Percentiles rank a stretch among this genome's conserved stretches.
Conservation (phyloP, 2,888 invertebrate species). For the Fragum whitleyi region DNA sequence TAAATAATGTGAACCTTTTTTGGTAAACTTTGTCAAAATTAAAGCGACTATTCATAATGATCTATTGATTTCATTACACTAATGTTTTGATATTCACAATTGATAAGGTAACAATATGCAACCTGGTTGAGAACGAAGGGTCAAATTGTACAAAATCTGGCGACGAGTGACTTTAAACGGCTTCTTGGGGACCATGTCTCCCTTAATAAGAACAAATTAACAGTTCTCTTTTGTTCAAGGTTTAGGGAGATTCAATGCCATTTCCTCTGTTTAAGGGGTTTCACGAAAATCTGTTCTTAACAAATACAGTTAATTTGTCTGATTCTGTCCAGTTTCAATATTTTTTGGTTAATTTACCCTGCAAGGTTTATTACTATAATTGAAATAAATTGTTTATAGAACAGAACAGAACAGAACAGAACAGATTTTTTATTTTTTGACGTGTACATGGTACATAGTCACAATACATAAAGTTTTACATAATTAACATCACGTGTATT, state of each 20-base stretch:
- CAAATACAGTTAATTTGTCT: slow-evolving; percentile 25
- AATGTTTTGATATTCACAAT: too few species aligned
- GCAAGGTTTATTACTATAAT: background rate
- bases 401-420: too few species aligned
- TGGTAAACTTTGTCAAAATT: too few species aligned
- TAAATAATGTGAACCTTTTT: too few species aligned
- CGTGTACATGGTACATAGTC: too few species aligned
- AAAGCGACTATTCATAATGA: too few species aligned
- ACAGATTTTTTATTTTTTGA: too few species aligned
- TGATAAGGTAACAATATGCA: too few species aligned
- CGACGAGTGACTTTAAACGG: slow-evolving; percentile 49
- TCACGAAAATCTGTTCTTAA: background rate
- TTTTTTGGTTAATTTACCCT: slow-evolving; percentile 1
- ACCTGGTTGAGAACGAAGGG: background rate
- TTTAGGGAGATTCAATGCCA: background rate
- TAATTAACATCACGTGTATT: too few species aligned
- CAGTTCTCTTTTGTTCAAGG: slow-evolving; percentile 23
- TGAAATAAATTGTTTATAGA: slow-evolving; percentile 2
- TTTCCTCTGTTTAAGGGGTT: slow-evolving; percentile 19
- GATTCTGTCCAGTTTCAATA: background rate
- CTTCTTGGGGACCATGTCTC: slow-evolving; percentile 2
- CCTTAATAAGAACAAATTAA: slow-evolving; percentile 24
- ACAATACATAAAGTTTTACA: too few species aligned
- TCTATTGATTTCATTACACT: too few species aligned
- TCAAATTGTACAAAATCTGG: slow-evolving; percentile 46